These are phyloP conservation scores for Drosophila rellima DNA, from an alignment of 2,888 invertebrate genomes.

Conservation along the genomic window DNA sequence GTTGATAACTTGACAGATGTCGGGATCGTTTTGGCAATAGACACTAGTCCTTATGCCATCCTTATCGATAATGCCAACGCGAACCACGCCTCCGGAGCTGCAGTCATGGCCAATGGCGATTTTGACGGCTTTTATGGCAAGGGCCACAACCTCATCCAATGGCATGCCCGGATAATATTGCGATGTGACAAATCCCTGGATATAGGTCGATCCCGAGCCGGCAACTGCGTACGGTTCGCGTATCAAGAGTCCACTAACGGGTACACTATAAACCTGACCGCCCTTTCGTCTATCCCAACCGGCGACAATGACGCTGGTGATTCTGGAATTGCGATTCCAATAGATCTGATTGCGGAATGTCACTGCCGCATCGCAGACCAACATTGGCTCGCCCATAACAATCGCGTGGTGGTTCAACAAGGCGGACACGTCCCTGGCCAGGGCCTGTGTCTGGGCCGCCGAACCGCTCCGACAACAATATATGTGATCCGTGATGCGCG, in stretches of 20 bases:
- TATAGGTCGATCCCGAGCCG: conserved; percentile 97
- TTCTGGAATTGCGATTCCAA: conserved; percentile 95
- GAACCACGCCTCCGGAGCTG: conserved; percentile 96
- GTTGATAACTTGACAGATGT: not conserved
- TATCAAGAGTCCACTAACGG: conserved; percentile 94
- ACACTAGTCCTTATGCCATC: conserved; percentile 91
- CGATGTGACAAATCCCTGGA: conserved; percentile 96
- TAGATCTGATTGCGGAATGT: conserved; percentile 97
- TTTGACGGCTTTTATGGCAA: conserved; percentile 93
- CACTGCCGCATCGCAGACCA: conserved; percentile 95
- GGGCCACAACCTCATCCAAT: conserved; percentile 92
- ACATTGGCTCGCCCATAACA: conserved; percentile 91
- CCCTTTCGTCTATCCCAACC: conserved; percentile 97
- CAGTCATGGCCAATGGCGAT: conserved; percentile 97
- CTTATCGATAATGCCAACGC: conserved; percentile 94
- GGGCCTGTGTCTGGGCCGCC: conserved; percentile 98
- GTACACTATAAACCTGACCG: conserved; percentile 91
- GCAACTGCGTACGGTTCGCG: conserved; percentile 94
- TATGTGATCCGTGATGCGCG: conserved; percentile 95
- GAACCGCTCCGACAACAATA: conserved; percentile 99
- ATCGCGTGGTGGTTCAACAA: conserved; percentile 92
- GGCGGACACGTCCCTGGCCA: conserved; percentile 96
- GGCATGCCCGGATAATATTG: conserved; percentile 94
- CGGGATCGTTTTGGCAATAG: conserved; percentile 72
- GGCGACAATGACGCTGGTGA: conserved; percentile 98